Base-by-base conservation (phyloP, 2,888 invertebrate species). In the Gymnocheta viridis region DNA sequence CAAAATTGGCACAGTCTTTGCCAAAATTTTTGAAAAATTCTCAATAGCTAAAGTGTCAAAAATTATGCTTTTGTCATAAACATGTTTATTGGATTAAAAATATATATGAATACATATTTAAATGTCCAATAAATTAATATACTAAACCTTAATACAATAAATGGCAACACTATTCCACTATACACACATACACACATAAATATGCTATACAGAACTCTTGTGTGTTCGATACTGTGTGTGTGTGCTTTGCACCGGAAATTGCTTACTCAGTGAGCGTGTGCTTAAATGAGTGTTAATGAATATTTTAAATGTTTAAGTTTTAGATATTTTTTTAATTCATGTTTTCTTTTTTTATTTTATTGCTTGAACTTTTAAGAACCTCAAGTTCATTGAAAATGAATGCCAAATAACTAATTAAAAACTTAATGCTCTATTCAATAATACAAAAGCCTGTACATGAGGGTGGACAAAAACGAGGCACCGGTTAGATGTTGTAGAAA, bases 371-470 rank as follows among this genome's bases (percentile, higher is more conserved):
- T 70, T 82, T 32, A 51, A 77, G 67, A 38, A 35, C 9, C 47
- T 62, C 73, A 78, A 82, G 82, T 82, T 78, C 82, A 78, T 60
- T 62, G 78, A 17, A 44, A 29, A 38, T 24, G 2, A 70, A 70
- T 27, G 49, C 41, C 27, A 64, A 35, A 38, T 54, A 38, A 47
- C 19, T 41, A 22, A 67, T 62, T 19, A 47, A 47, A 17, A 47
- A n/a, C 14, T 41, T n/a, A 41, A 41, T 12, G 4, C 3, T 41
- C 12, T 10, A 32, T 14, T 41, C 41, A 41, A 12, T 14, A n/a
- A 1, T 14, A n/a, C 12, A 14, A 2, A 2, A 5, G 41, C 2
- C 4, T 41, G 14, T 12, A 3, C 14, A 12, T 7, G 10, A 41
- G 14, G 12, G 41, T 41, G 41, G 14, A 14, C 7, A 32, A 9